Conservation (phyloP, 2,888 invertebrate genomes). For the Cybosia mesomella region DNA sequence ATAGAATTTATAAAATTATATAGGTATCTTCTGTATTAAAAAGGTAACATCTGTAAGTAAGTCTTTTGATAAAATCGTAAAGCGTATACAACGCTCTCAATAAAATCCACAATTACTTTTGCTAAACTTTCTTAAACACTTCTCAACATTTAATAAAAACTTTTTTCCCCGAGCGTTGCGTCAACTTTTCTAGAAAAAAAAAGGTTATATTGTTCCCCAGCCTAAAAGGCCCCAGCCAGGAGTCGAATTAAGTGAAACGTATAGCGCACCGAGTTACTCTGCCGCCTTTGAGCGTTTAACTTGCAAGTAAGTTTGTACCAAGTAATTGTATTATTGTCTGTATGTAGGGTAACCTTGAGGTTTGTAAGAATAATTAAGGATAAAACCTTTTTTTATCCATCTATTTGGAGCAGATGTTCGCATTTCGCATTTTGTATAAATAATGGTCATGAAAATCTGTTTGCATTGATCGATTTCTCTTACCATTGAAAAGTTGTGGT, state of each 20-base stretch:
- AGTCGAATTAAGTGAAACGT: slow-evolving; percentile 48
- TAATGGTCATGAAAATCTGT: too few species aligned
- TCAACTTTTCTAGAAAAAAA: slow-evolving; percentile 24
- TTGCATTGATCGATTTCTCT: too few species aligned
- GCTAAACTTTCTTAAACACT: slow-evolving; percentile 15
- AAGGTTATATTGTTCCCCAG: slow-evolving; percentile 29
- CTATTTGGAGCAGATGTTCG: background rate
- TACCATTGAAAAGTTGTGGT: too few species aligned
- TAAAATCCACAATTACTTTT: slow-evolving; percentile 19
- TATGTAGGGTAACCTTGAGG: slow-evolving; percentile 32
- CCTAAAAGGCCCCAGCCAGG: slow-evolving; percentile 17
- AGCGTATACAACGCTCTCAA: background rate
- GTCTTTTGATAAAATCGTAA: background rate
- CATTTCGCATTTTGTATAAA: too few species aligned
- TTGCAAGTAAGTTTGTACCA: slow-evolving; percentile 50
- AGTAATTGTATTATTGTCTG: slow-evolving; percentile 54
- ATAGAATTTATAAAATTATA: too few species aligned
- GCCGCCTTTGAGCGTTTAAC: slow-evolving; percentile 53
- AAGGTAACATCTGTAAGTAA: too few species aligned
- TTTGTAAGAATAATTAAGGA: background rate
- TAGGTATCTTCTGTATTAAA: background rate
- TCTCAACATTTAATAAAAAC: slow-evolving; percentile 22
- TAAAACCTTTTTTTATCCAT: background rate
- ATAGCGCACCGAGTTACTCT: slow-evolving; percentile 47
- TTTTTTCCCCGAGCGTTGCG: slow-evolving; percentile 15